phyloP scores from a whole-genome alignment of 2,797 vertebrate species.

The Acanthurus tractus region DNA sequence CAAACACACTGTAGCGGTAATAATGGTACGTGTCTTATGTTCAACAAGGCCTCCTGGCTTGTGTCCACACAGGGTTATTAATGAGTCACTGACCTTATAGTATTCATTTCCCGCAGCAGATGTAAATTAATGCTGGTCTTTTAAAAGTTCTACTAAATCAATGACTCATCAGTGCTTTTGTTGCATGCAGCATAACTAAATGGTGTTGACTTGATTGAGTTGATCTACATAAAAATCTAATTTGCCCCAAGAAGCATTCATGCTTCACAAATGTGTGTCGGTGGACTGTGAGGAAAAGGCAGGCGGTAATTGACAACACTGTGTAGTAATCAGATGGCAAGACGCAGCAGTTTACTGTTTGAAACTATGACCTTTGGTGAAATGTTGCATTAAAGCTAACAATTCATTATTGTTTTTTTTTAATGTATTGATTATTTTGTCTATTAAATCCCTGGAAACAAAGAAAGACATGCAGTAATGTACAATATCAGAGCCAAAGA shows the following conservation, averaged over 20 bases:
- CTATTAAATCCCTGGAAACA: background rate
- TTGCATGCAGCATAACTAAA: slow-evolving; percentile 55
- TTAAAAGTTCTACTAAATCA: slow-evolving; percentile 75
- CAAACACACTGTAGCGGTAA: slow-evolving; percentile 38
- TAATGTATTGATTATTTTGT: background rate
- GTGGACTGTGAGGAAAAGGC: slow-evolving; percentile 18
- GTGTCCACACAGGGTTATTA: slow-evolving; percentile 66
- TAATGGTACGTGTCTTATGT: slow-evolving; percentile 56
- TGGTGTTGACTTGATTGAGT: slow-evolving; percentile 71
- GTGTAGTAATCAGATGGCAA: slow-evolving; percentile 37
- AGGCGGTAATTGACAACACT: slow-evolving; percentile 38
- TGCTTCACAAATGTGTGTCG: slow-evolving; percentile 26
- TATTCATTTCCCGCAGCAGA: slow-evolving; percentile 52
- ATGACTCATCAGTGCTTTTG: slow-evolving; percentile 69
- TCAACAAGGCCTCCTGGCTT: slow-evolving; percentile 64
- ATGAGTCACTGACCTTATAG: slow-evolving; percentile 74
- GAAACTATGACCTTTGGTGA: slow-evolving; percentile 30
- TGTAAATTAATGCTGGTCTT: slow-evolving; percentile 74
- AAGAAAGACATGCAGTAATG: no score
- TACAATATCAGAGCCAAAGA: no score
- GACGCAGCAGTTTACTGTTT: slow-evolving; percentile 14
- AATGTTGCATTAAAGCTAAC: background rate
- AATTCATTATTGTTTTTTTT: background rate
- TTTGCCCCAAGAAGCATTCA: slow-evolving; percentile 64
- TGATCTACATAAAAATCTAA: slow-evolving; percentile 78